Conservation (phyloP, 2,888 invertebrate species). For the Melieria omissa region DNA sequence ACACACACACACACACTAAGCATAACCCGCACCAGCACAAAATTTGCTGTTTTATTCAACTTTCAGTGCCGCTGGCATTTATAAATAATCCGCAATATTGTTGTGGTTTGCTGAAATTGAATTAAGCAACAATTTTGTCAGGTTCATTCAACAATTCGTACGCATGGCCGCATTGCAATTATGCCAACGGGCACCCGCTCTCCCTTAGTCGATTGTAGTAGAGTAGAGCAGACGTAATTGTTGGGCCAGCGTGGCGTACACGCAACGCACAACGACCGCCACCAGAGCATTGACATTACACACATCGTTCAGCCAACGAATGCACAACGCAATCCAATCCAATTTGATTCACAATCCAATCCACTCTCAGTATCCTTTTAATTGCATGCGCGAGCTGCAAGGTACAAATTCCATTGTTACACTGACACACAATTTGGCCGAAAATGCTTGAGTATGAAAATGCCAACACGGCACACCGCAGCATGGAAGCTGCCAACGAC, state of each 20-base stretch:
- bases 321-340: too few species aligned
- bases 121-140: neutral
- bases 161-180: slow-evolving; percentile 10
- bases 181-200: neutral
- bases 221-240: too few species aligned
- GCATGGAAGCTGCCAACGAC: too few species aligned
- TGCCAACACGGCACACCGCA: too few species aligned
- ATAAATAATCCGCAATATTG: neutral
- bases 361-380: slow-evolving; percentile 25
- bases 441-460: too few species aligned
- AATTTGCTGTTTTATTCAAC: too few species aligned
- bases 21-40: too few species aligned
- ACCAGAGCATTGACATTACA: too few species aligned
- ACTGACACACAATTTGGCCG: slow-evolving; percentile 58
- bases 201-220: neutral
- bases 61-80: neutral
- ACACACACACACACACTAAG: too few species aligned
- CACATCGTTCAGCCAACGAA: too few species aligned
- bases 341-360: too few species aligned
- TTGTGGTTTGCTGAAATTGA: neutral
- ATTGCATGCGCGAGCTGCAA: slow-evolving; percentile 24
- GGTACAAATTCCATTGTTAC: slow-evolving; percentile 59
- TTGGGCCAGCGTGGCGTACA: neutral
- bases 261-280: neutral
- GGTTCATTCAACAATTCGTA: slow-evolving; percentile 18